Evolutionary conservation across 1,140 invertebrate genomes (phyloP).

Genomic region (Lutraria rhynchaena): DNA sequence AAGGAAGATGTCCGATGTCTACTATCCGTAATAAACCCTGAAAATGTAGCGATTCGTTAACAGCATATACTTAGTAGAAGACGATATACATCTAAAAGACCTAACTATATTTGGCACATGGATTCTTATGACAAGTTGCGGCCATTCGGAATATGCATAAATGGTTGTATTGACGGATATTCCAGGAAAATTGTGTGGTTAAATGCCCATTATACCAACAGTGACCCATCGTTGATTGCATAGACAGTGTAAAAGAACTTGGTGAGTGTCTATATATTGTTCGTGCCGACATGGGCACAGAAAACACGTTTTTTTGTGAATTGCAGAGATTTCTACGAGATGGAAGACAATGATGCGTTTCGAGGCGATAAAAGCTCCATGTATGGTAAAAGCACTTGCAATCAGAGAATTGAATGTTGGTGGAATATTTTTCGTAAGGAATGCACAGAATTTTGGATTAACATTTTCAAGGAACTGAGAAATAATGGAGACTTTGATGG

Average conservation of each 20-base stretch:
- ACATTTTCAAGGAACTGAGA: constrained; percentile 48
- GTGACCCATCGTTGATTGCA: constrained; percentile 61
- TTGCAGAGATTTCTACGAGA: constrained; percentile 58
- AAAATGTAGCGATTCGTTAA: constrained; percentile 10
- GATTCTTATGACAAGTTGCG: constrained; percentile 77
- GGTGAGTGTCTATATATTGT: constrained; percentile 38
- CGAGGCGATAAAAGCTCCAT: constrained; percentile 57
- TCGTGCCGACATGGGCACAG: constrained; percentile 55
- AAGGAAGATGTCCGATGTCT: constrained; percentile 34
- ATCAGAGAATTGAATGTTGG: constrained; percentile 67
- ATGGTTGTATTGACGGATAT: constrained; percentile 73
- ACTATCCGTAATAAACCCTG: constrained; percentile 4
- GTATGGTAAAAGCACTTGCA: constrained; percentile 61
- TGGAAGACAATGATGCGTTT: constrained; percentile 49
- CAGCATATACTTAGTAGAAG: constrained; percentile 54
- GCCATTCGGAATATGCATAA: constrained; percentile 73
- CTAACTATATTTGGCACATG: constrained; percentile 75
- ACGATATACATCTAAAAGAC: constrained; percentile 63
- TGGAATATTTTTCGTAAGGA: constrained; percentile 62
- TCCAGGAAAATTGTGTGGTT: constrained; percentile 74
- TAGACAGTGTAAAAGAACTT: constrained; percentile 56
- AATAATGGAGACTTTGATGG: constrained; percentile 51
- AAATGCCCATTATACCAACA: constrained; percentile 65
- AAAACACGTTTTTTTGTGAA: constrained; percentile 55
- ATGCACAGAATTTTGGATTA: constrained; percentile 59